Base-by-base conservation (phyloP, 1,140 invertebrate genomes). In the Amyelois transitella region DNA sequence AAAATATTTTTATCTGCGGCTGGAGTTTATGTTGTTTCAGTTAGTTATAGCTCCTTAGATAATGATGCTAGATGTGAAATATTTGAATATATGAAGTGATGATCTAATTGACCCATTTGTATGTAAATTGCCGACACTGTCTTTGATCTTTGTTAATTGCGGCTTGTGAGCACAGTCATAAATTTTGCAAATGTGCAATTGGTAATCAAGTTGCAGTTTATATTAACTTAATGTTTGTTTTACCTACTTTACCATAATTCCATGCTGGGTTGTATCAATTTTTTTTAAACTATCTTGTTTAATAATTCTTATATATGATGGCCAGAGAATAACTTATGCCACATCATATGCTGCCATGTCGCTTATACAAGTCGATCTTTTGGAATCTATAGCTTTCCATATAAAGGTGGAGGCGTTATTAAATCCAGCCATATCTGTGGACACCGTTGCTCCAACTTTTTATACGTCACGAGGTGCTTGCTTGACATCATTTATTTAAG, bases 341-440 rank as follows among this genome's bases (percentile, higher is more conserved):
- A 38, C 32, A 38, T 3, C 32, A 14, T n/a, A 38, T 48, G 19
- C n/a, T 48, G 45, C 18, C 19, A 18, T 17, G 18, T 48, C 45
- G 17, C 45, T 48, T 19, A n/a, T 50, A 43, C 43, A 45, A 18
- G 43, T 43, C 47, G 32, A 14, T 14, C 45, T 21, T 48, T 48
- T 48, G 56, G 69, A 60, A 64, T 62, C 60, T 62, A 59, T 57
- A 55, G 55, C 58, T 51, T 1, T 47, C 73, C 73, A 65, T 74
- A 66, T 76, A 72, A 61, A 64, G 64, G 51, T 50, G 54, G 58
- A 54, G 57, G 56, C 69, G 60, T 81, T 82, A 82, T 84, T 86
- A 80, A 84, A 84, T 73, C 77, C 68, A 60, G 56, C 82, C 75
- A 76, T 81, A 81, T 76, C 63, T 58, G 81, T 66, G 22, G 51